phyloP scores from a whole-genome alignment of 2,888 invertebrate species.

The Gerris lacustris region DNA sequence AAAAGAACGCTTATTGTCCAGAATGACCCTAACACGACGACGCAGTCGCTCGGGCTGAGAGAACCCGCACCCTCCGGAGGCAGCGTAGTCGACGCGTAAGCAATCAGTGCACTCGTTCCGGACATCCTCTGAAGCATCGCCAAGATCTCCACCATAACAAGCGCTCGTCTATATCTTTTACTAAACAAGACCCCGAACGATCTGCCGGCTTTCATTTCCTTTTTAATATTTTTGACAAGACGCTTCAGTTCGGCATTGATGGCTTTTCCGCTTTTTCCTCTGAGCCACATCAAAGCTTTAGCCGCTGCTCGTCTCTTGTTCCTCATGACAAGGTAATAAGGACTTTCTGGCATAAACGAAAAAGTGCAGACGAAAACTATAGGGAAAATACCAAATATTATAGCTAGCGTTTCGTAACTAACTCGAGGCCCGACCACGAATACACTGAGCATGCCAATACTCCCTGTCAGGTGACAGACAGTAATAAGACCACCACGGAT shows the following conservation, averaged over 20 bases:
- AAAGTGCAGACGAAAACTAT: conserved; percentile 41
- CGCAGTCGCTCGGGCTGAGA: conserved; percentile 23
- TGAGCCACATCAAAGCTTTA: conserved; percentile 21
- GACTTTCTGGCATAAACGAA: conserved; percentile 46
- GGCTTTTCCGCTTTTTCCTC: conserved; percentile 18
- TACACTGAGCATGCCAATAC: conserved; percentile 27
- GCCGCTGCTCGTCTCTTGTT: conserved; percentile 33
- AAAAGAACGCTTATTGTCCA: conserved; percentile 23
- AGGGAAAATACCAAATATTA: conserved; percentile 37
- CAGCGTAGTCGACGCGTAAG: too few relatives aligned
- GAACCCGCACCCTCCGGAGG: conserved; percentile 12
- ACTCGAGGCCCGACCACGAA: conserved; percentile 27
- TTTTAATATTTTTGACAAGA: too few relatives aligned
- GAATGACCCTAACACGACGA: conserved; percentile 21
- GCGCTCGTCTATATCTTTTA: conserved; percentile 18
- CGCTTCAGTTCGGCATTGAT: background rate
- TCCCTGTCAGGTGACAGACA: conserved; percentile 26
- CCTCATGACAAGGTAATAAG: conserved; percentile 47
- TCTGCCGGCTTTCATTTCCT: too few relatives aligned
- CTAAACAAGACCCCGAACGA: too few relatives aligned
- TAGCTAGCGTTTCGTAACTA: conserved; percentile 37
- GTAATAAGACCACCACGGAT: conserved; percentile 28
- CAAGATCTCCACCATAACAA: conserved; percentile 24
- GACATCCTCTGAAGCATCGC: conserved; percentile 23
- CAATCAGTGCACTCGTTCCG: conserved; percentile 26